phyloP scores from a whole-genome alignment of 2,888 invertebrate genomes.

The Dyspetes luteomarginatus region DNA sequence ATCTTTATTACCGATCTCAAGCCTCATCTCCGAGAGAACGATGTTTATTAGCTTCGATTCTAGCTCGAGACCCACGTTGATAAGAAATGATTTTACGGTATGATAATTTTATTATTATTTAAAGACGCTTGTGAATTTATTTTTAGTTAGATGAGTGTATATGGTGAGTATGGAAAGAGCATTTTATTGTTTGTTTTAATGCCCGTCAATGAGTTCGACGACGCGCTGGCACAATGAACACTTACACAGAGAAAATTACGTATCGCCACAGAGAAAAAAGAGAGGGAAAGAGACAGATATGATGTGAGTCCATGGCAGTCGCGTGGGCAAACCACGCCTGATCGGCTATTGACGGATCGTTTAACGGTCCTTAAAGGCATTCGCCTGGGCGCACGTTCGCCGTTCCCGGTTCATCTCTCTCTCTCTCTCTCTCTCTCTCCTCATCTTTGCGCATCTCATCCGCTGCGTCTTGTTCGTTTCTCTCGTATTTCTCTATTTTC shows the following conservation, averaged over 20 bases:
- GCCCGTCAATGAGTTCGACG: background rate
- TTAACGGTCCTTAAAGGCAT: conserved; percentile 68
- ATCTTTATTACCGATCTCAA: conserved; percentile 33
- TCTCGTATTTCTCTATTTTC: conserved; percentile 14
- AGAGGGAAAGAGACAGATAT: conserved; percentile 16
- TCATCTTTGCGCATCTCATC: background rate
- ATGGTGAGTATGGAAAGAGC: background rate
- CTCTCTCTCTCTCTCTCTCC: conserved; percentile 18
- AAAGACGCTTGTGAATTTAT: background rate
- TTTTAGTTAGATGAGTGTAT: background rate
- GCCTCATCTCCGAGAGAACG: background rate
- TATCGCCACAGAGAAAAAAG: conserved; percentile 2
- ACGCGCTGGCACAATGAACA: background rate
- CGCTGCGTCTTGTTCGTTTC: background rate
- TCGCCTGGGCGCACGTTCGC: conserved; percentile 63
- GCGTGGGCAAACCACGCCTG: conserved; percentile 64
- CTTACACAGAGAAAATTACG: conserved; percentile 23
- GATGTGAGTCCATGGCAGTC: conserved; percentile 16
- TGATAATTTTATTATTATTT: background rate
- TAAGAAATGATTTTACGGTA: background rate
- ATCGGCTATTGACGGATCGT: conserved; percentile 70
- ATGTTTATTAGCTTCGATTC: background rate
- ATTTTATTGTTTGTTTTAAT: background rate
- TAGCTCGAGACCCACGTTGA: background rate
- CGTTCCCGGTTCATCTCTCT: conserved; percentile 54